A percentile compares a stretch with the other conserved stretches of the same genome.
Conservation (phyloP, 2,888 invertebrate species). For the Empis livida region DNA sequence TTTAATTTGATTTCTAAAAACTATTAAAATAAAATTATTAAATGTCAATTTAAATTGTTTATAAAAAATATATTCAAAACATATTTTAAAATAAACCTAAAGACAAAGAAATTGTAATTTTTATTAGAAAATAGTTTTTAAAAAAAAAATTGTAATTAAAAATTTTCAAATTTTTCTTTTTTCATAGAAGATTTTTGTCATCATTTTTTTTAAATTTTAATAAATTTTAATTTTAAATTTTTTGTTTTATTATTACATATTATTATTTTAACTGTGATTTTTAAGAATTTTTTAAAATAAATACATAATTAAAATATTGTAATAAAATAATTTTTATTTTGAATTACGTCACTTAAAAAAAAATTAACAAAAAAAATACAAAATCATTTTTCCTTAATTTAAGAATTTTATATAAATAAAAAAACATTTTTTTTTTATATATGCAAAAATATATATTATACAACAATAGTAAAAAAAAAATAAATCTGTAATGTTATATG, state of each 20-base stretch:
- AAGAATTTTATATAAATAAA: background rate
- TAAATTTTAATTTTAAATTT: too few species aligned
- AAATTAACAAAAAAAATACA: background rate
- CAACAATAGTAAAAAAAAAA: constrained; percentile 8
- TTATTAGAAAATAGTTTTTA: background rate
- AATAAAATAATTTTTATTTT: background rate
- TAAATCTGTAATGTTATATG: constrained; percentile 33
- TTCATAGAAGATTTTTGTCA: too few species aligned
- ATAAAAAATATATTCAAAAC: constrained; percentile 7
- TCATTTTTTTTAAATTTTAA: too few species aligned
- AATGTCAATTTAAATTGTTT: constrained; percentile 6
- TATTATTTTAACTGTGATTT: background rate
- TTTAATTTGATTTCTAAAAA: constrained; percentile 11
- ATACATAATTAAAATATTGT: background rate
- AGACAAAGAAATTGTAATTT: background rate
- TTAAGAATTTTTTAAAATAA: background rate
- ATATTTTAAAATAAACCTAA: background rate
- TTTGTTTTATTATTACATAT: background rate
- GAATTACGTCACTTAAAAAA: background rate
- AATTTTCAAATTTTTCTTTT: too few species aligned
- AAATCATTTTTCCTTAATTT: background rate
- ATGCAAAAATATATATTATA: background rate
- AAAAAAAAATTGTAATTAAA: too few species aligned
- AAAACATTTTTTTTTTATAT: background rate
- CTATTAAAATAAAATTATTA: constrained; percentile 1